Conservation (phyloP, 2,888 invertebrate species). For the Andrena praecox region DNA sequence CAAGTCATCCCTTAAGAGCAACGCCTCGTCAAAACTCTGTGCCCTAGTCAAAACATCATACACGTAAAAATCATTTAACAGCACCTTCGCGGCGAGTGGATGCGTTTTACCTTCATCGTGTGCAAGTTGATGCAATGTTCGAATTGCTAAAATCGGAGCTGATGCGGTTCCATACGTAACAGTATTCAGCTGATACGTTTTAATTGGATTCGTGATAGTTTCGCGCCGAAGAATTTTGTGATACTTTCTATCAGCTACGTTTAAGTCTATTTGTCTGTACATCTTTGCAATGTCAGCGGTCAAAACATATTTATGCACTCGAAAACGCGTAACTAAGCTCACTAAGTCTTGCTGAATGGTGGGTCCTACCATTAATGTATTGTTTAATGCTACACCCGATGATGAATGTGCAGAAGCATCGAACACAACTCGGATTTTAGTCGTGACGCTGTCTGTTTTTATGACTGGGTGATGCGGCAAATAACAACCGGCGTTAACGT, state of each 20-base stretch:
- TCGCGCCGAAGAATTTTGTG: constrained; percentile 7
- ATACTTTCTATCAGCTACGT: not conserved
- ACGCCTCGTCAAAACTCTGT: not conserved
- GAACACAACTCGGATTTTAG: not conserved
- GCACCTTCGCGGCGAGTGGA: not conserved
- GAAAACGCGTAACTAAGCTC: not conserved
- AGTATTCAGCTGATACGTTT: not conserved
- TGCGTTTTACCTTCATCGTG: not conserved
- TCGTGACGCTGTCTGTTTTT: not conserved
- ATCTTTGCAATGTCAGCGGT: constrained; percentile 11
- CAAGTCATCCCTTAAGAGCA: not conserved
- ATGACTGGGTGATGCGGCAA: not conserved
- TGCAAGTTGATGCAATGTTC: not conserved
- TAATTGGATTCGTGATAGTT: not conserved
- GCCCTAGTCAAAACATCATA: constrained; percentile 9
- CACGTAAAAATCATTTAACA: constrained; percentile 2
- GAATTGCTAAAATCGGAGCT: not conserved
- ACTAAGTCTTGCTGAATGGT: not conserved
- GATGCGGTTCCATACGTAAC: not conserved
- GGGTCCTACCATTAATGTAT: not conserved
- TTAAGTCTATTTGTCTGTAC: not conserved
- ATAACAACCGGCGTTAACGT: not conserved
- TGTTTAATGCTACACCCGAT: not conserved
- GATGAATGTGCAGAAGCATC: not conserved
- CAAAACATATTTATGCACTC: not conserved